Percentiles rank a stretch among this genome's conserved stretches.
Evolutionary conservation across 2,113 vertebrate genomes (phyloP).

Genomic region (Scophthalmus maximus): DNA sequence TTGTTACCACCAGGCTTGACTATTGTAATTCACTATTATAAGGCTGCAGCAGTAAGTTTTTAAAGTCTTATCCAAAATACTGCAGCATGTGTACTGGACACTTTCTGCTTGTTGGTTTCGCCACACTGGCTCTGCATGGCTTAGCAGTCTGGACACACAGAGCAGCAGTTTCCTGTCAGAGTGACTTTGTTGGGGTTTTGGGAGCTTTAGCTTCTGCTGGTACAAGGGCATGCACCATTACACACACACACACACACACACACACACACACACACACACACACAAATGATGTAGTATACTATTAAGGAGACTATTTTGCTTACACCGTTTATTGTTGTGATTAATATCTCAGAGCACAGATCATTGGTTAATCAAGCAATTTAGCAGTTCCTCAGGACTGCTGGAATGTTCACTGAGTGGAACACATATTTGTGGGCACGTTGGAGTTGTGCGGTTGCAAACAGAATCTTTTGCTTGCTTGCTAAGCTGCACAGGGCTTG

Average conservation of each 20-base stretch:
- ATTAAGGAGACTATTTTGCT: too few relatives aligned
- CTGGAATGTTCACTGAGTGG: not conserved
- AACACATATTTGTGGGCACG: conserved; percentile 11
- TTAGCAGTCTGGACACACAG: conserved; percentile 39
- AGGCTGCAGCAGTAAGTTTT: too few relatives aligned
- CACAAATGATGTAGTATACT: too few relatives aligned
- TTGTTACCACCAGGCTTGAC: too few relatives aligned
- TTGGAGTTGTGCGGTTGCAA: not conserved
- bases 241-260: not conserved
- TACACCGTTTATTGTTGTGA: too few relatives aligned
- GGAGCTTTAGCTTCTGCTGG: conserved; percentile 20
- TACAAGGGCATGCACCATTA: not conserved
- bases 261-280: not conserved
- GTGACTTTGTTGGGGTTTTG: conserved; percentile 40
- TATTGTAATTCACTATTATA: too few relatives aligned
- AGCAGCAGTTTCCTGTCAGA: conserved; percentile 53
- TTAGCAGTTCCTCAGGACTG: not conserved
- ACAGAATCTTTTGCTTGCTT: conserved; percentile 18
- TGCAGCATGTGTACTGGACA: too few relatives aligned
- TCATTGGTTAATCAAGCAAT: not conserved
- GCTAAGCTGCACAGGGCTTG: not conserved
- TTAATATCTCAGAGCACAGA: too few relatives aligned
- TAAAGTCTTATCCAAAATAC: too few relatives aligned
- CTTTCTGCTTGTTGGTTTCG: too few relatives aligned
- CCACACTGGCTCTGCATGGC: not conserved